These are phyloP conservation scores for Microplitis manilae DNA, from an alignment of 2,888 invertebrate genomes.

Conservation along the genomic window DNA sequence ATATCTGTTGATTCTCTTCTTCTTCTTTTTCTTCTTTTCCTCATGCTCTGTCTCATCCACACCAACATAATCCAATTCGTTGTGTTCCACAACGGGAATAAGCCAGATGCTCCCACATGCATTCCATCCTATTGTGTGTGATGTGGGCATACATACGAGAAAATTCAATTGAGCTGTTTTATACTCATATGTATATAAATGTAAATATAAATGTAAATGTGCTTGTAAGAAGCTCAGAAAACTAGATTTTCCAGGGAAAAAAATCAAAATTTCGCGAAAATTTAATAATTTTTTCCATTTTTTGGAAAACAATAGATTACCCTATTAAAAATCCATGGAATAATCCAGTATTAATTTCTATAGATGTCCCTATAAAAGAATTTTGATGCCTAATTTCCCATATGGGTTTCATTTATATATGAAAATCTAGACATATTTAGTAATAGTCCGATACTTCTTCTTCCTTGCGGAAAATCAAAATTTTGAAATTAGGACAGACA, in stretches of 20 bases:
- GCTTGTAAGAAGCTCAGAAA: neutral
- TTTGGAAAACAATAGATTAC: no score
- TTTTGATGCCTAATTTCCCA: no score
- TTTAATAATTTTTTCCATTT: no score
- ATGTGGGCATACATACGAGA: conserved; percentile 20
- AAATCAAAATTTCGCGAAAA: no score
- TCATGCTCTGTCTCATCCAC: neutral
- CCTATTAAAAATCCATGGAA: no score
- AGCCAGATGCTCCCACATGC: conserved; percentile 21
- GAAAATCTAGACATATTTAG: no score
- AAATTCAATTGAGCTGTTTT: neutral
- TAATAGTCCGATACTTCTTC: no score
- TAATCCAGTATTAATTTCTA: no score
- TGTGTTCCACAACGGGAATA: conserved; percentile 25
- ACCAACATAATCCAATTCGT: neutral
- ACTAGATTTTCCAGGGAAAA: neutral
- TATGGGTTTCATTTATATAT: no score
- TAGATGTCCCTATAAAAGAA: no score
- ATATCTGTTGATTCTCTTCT: conserved; percentile 4
- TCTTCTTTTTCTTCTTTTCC: neutral
- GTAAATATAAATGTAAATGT: neutral
- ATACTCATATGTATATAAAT: neutral
- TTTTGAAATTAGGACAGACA: no score
- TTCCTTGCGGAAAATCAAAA: no score
- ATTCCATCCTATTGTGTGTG: conserved; percentile 28